phyloP scores from a whole-genome alignment of 1,140 invertebrate genomes.

The Dendroctonus ponderosae region DNA sequence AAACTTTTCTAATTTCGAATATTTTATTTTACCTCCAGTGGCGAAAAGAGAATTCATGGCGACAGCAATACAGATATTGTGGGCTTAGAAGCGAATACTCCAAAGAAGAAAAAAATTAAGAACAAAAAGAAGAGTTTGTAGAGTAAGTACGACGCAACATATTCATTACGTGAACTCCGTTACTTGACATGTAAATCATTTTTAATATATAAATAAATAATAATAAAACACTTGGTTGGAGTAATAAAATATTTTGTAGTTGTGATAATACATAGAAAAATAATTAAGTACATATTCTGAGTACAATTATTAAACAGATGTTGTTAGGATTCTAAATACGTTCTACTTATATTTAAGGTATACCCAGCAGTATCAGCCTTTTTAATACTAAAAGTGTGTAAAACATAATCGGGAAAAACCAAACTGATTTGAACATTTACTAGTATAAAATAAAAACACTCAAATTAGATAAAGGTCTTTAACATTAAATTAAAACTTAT shows the following conservation, averaged over 20 bases:
- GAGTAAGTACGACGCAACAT: background rate
- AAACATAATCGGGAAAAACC: too few species aligned
- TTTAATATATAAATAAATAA: slow-evolving; percentile 1
- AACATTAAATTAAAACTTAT: slow-evolving; percentile 1
- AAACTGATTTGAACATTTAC: too few species aligned
- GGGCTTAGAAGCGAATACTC: slow-evolving; percentile 11
- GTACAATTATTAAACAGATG: slow-evolving; percentile 1
- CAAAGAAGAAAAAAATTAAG: slow-evolving; percentile 30
- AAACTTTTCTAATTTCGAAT: background rate
- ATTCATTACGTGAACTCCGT: background rate
- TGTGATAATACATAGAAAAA: slow-evolving; percentile 19
- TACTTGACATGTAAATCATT: background rate
- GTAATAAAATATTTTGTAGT: slow-evolving; percentile 21
- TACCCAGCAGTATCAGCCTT: too few species aligned
- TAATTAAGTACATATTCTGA: slow-evolving; percentile 31
- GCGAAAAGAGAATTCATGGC: slow-evolving; percentile 31
- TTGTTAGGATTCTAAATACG: too few species aligned
- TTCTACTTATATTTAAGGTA: too few species aligned
- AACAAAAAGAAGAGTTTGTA: slow-evolving; percentile 21
- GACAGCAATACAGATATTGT: slow-evolving; percentile 11
- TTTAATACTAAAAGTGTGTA: too few species aligned
- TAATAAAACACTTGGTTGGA: slow-evolving; percentile 10
- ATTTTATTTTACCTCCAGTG: slow-evolving; percentile 25
- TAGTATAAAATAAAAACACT: too few species aligned
- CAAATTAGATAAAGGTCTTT: background rate